Evolutionary conservation across 2,797 vertebrate genomes (phyloP), one percentile per base, ranked within the genome.

Genomic region (Myiotriccus ornatus): DNA sequence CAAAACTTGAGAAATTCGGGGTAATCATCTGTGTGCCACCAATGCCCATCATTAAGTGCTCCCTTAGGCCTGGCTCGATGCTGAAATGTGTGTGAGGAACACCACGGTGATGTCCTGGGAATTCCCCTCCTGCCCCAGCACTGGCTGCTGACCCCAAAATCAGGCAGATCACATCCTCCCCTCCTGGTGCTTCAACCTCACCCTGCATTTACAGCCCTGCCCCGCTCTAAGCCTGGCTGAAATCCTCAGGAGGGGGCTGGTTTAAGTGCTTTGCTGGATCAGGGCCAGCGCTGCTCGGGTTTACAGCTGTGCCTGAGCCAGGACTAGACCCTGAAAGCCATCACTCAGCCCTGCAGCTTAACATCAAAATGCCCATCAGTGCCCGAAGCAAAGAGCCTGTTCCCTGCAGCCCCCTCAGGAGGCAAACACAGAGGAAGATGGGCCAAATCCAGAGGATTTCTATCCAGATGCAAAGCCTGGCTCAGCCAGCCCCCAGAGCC

Each of bases 211-310:
- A 20, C 34, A 27, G 27, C 34, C 71, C 46, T 34, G 49, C 62
- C 24, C 0, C 0, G 0, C 62, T 47, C 62, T 2, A 30, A 67
- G 35, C 53, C 79, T 1, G 37, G n/a, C 28, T 2, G 1, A 57
- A 37, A 89, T 15, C 84, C 1, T 0, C 50, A 30, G 59, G 69
- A 65, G 73, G 34, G 50, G 2, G 4, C 44, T 2, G 4, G 2
- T 23, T 18, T 37, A 28, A 83, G 76, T 22, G 76, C 84, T 80
- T 23, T 55, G 64, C 73, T 86, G 93, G 91, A 13, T 3, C 17
- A 13, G 30, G 34, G 76, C 76, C 95, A 62, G 73, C 52, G 14
- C 84, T 11, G 32, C 6, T 41, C 0, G 16, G 9, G 44, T 62
- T 88, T 68, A 5, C 63, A 60, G 86, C 5, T 1, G 14, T 28